A percentile compares a stretch with the other conserved stretches of the same genome.
phyloP scores from a whole-genome alignment of 2,888 invertebrate species.

The Mimachlamys varia region DNA sequence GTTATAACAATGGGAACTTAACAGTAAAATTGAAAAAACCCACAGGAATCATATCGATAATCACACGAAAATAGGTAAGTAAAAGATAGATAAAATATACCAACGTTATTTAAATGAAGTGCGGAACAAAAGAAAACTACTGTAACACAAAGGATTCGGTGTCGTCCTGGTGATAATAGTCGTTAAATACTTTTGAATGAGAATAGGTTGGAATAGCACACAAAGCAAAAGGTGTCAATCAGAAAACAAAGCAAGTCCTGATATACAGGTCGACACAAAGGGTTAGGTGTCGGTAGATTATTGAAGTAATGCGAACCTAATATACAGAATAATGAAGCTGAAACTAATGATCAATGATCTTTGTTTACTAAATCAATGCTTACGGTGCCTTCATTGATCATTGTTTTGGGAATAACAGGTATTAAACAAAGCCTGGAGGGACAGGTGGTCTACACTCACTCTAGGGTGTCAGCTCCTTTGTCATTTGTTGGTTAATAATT shows the following conservation, averaged over 20 bases:
- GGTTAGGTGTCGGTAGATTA: not conserved
- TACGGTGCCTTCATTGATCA: too few species aligned
- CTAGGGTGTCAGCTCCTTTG: not conserved
- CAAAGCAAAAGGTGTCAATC: not conserved
- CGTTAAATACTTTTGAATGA: not conserved
- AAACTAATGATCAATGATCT: not conserved
- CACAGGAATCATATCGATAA: too few species aligned
- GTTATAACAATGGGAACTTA: too few species aligned
- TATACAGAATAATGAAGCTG: not conserved
- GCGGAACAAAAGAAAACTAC: not conserved
- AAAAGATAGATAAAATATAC: not conserved
- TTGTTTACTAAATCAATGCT: not conserved
- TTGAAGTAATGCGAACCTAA: too few species aligned
- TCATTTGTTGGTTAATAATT: not conserved
- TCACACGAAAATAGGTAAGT: too few species aligned
- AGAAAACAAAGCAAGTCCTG: not conserved
- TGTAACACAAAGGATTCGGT: not conserved
- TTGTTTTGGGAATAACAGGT: not conserved
- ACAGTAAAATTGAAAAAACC: too few species aligned
- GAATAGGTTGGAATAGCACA: not conserved
- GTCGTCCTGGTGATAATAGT: not conserved
- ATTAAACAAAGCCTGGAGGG: not conserved
- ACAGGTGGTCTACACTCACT: not conserved
- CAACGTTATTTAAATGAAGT: not conserved
- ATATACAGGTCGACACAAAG: too few species aligned